phyloP scores from a whole-genome alignment of 2,113 vertebrate species.

The Egretta garzetta region DNA sequence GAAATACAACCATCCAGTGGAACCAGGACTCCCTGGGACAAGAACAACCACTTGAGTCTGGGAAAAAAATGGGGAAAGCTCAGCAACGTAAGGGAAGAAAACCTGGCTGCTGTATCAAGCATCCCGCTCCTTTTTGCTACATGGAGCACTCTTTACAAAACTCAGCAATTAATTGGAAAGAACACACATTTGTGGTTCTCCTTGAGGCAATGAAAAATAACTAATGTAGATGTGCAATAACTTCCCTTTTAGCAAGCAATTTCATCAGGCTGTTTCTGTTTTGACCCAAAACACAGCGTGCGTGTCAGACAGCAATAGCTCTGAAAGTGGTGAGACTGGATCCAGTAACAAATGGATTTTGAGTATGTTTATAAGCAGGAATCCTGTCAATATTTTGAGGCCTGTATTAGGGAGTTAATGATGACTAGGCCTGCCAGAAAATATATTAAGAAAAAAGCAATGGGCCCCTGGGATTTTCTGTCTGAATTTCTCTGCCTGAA shows the following conservation, averaged over 20 bases:
- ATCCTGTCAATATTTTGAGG: background rate
- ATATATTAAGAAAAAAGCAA: background rate
- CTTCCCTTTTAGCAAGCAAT: slow-evolving; percentile 9
- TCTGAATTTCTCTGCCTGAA: background rate
- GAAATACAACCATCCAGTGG: background rate
- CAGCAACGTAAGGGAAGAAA: background rate
- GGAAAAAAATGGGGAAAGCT: background rate
- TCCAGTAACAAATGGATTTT: background rate
- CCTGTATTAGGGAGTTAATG: background rate
- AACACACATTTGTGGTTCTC: background rate
- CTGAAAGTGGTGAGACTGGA: background rate
- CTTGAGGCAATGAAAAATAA: slow-evolving; percentile 22
- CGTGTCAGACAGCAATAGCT: background rate
- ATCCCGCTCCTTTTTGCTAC: background rate
- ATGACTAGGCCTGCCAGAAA: background rate
- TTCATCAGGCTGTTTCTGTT: background rate
- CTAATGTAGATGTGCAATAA: background rate
- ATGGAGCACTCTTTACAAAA: background rate
- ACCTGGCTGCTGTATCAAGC: background rate
- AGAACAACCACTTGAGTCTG: background rate
- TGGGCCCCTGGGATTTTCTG: background rate
- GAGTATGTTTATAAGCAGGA: background rate
- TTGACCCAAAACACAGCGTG: background rate
- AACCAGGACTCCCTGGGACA: background rate
- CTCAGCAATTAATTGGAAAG: slow-evolving; percentile 17